Evolutionary conservation across 2,797 vertebrate genomes (phyloP).

Genomic region (Takifugu ocellatus): DNA sequence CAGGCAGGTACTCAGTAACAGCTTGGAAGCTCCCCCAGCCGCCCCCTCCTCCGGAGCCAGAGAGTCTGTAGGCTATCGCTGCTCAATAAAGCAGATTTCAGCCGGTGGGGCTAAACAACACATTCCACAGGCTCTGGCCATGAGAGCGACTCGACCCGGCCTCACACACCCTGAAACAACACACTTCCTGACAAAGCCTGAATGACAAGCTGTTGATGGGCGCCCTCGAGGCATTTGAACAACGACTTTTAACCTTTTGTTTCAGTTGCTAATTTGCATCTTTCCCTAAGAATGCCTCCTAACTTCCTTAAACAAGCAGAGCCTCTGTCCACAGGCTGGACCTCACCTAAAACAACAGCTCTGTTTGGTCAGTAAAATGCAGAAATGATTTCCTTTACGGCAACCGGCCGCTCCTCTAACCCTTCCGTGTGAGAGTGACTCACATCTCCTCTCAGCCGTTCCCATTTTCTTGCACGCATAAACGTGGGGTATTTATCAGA

Average conservation of each 20-base stretch:
- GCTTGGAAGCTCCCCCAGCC: conserved; percentile 29
- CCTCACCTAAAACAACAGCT: conserved; percentile 14
- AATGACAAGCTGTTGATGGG: conserved; percentile 37
- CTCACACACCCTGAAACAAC: conserved; percentile 63
- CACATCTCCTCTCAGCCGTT: no score
- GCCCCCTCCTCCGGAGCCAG: conserved; percentile 81
- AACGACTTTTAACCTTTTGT: conserved; percentile 51
- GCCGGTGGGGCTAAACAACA: conserved; percentile 71
- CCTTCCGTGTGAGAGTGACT: no score
- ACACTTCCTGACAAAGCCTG: conserved; percentile 36
- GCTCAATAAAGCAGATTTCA: conserved; percentile 76
- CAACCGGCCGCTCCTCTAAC: background rate
- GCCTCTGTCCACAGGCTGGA: background rate
- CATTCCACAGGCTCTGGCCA: conserved; percentile 71
- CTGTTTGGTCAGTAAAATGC: conserved; percentile 6
- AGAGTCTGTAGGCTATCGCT: conserved; percentile 86
- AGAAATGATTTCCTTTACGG: conserved; percentile 25
- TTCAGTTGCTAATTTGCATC: conserved; percentile 56
- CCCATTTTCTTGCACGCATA: no score
- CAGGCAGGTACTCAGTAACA: conserved; percentile 47
- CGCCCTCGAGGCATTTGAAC: conserved; percentile 46
- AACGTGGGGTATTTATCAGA: no score
- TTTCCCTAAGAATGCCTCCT: conserved; percentile 21
- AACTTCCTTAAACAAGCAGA: conserved; percentile 21
- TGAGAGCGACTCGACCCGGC: conserved; percentile 44